Conservation (phyloP, 2,888 invertebrate genomes). For the Lomographa bimaculata region DNA sequence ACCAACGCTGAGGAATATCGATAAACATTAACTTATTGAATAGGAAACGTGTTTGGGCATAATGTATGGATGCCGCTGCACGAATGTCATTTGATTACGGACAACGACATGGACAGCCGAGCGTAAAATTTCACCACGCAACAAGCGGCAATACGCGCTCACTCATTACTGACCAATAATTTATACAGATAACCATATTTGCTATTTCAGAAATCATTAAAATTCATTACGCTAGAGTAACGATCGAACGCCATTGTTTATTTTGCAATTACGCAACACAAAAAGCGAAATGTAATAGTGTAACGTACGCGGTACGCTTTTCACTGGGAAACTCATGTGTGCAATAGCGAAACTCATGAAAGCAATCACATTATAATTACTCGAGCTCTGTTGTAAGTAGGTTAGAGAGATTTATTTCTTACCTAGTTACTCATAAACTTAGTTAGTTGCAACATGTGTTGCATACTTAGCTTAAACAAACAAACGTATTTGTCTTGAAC, state of each 20-base stretch:
- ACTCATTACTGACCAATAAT: conserved; percentile 30
- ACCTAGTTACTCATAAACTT: conserved; percentile 6
- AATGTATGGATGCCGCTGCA: conserved; percentile 54
- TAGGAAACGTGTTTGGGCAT: conserved; percentile 45
- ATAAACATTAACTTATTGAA: conserved; percentile 3
- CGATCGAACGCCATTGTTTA: conserved; percentile 21
- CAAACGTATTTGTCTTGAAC: conserved; percentile 18
- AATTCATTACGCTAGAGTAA: conserved; percentile 22
- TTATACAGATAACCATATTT: conserved; percentile 28
- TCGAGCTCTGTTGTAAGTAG: conserved; percentile 26
- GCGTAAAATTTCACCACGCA: conserved; percentile 33
- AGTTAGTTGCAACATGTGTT: conserved; percentile 11
- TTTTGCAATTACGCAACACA: conserved; percentile 25
- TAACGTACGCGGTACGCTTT: conserved; percentile 25
- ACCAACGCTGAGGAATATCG: neutral
- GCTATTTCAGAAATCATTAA: conserved; percentile 26
- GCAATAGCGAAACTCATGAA: conserved; percentile 17
- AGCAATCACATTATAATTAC: conserved; percentile 24
- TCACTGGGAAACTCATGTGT: conserved; percentile 28
- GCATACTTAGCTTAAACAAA: conserved; percentile 20
- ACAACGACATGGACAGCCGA: conserved; percentile 29
- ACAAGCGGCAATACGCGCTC: conserved; percentile 13
- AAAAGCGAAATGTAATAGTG: conserved; percentile 23
- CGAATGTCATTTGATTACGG: conserved; percentile 17
- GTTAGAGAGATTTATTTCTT: conserved; percentile 28